A percentile compares a stretch with the other conserved stretches of the same genome.
Evolutionary conservation across 2,113 vertebrate genomes (phyloP).

Genomic region (Lynx canadensis): DNA sequence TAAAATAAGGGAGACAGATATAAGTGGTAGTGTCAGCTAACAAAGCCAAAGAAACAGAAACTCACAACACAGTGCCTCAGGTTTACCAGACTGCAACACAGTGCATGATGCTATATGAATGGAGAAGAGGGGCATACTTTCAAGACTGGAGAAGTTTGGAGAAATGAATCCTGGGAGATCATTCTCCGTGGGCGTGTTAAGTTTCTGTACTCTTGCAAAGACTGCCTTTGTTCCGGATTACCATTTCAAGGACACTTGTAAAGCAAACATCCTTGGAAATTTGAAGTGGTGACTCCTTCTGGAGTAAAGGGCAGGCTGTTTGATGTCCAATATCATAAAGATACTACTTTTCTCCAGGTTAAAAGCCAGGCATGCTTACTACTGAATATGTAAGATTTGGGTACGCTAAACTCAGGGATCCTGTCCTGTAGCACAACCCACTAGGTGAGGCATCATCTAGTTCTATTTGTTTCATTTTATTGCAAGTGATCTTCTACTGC

Average conservation of each 20-base stretch:
- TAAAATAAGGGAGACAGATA: background rate
- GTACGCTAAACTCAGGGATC: background rate
- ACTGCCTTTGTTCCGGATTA: background rate
- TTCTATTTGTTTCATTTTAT: background rate
- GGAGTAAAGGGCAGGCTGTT: background rate
- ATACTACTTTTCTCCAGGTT: background rate
- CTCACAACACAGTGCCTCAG: background rate
- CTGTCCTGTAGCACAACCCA: background rate
- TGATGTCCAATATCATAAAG: background rate
- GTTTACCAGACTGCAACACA: background rate
- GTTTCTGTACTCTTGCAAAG: background rate
- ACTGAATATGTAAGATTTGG: background rate
- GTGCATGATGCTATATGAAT: background rate
- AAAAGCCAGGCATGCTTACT: background rate
- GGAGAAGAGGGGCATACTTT: background rate
- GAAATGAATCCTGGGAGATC: background rate
- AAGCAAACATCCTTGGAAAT: background rate
- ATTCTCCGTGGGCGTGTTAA: background rate
- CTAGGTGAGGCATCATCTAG: accelerated
- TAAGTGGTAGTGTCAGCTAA: background rate
- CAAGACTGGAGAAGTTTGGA: background rate
- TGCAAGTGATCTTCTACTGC: background rate
- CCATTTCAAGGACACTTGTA: background rate
- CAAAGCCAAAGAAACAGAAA: background rate
- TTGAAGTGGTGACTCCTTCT: background rate